Base-by-base conservation (phyloP, 2,888 invertebrate genomes). In the Pachymerium ferrugineum region DNA sequence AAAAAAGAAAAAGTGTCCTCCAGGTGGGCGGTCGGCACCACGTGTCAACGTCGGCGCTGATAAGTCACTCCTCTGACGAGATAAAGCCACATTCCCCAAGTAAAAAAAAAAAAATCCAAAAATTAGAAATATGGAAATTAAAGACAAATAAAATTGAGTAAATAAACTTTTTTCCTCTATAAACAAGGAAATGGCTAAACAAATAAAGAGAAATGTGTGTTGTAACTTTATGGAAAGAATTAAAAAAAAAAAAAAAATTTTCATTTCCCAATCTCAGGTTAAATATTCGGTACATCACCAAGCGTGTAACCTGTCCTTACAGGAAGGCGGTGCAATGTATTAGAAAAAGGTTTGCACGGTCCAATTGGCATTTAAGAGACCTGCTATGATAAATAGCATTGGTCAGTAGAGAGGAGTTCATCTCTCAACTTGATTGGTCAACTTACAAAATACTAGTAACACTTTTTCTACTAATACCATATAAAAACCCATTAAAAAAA, bases 261-360 rank as follows among this genome's bases (percentile, higher is more conserved):
- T n/a, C n/a, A n/a, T n/a, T n/a, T n/a, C n/a, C n/a, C n/a, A n/a
- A n/a, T n/a, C n/a, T n/a, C n/a, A n/a, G n/a, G n/a, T n/a, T n/a
- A n/a, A n/a, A n/a, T n/a, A n/a, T n/a, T n/a, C n/a, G n/a, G n/a
- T n/a, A n/a, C n/a, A n/a, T n/a, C n/a, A n/a, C n/a, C n/a, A n/a
- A n/a, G n/a, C n/a, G n/a, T n/a, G n/a, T n/a, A n/a, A n/a, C 62
- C 62, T 62, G 62, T 62, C 62, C 14, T 28, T 14, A 62, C 22
- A 28, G 62, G 62, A 62, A 62, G 62, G 62, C 22, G 62, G 62
- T 62, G 62, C 62, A 62, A 62, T 62, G 62, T 28, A 62, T 62
- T 62, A 62, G 28, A 62, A 62, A 28, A 62, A 62, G n/a, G 62
- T 62, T 62, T 62, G 62, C 62, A 62, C 62, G 62, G 62, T 62